Conservation (phyloP, 2,113 vertebrate species). For the Apeltes quadracus region DNA sequence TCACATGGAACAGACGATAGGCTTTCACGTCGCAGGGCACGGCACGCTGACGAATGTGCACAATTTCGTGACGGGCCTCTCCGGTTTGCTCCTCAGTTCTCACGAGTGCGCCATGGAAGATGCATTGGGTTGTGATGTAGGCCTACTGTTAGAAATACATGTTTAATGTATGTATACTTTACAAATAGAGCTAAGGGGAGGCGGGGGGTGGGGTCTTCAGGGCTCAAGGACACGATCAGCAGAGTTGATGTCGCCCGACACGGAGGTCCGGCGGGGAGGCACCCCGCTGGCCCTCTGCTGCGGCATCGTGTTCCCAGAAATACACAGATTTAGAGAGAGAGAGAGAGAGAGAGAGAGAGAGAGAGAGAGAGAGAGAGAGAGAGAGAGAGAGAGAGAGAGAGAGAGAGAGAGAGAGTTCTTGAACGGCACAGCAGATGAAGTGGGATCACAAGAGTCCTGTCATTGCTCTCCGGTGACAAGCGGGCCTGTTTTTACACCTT, state of each 20-base stretch:
- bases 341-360: constrained; percentile 14
- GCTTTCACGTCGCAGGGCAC: constrained; percentile 61
- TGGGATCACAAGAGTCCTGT: constrained; percentile 70
- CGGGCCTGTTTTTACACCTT: constrained; percentile 86
- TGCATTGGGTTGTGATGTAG: not conserved
- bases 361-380: constrained; percentile 12
- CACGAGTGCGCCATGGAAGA: constrained; percentile 36
- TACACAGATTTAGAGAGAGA: constrained; percentile 31
- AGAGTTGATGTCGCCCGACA: constrained; percentile 23
- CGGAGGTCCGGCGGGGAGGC: not conserved
- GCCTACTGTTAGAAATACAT: not conserved
- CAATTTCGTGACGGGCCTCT: constrained; percentile 49
- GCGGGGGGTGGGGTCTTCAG: constrained; percentile 13
- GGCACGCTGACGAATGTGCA: constrained; percentile 60
- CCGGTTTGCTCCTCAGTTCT: constrained; percentile 26
- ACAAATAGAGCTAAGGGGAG: constrained; percentile 18
- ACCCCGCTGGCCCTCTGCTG: constrained; percentile 7
- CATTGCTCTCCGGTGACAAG: constrained; percentile 85
- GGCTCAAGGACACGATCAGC: constrained; percentile 56
- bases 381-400: constrained; percentile 28
- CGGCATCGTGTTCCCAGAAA: constrained; percentile 15
- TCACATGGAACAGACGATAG: constrained; percentile 68
- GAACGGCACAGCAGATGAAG: constrained; percentile 68
- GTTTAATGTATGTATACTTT: constrained; percentile 17
- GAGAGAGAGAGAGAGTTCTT: constrained; percentile 27